Evolutionary conservation across 2,113 vertebrate species (phyloP), one percentile per base, ranked within the genome.

Genomic region (Opisthocomus hoazin): DNA sequence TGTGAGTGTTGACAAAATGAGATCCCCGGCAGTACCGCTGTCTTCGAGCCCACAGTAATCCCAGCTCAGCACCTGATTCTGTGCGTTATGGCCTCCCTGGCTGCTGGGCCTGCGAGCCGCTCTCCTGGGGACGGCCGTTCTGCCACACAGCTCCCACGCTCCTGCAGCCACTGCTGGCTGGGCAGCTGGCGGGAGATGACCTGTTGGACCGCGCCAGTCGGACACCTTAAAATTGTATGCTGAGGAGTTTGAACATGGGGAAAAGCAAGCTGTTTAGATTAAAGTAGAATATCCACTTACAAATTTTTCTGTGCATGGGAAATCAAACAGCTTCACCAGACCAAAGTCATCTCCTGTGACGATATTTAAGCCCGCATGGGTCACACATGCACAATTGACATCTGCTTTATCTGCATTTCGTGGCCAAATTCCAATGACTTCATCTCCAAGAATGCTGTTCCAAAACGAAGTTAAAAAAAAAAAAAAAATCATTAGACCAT

Each of bases 311-410:
- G 98, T 93, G 97, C 99, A 99, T 12, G 99, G 99, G 90, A 99
- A 99, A 26, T 99, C 99, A 29, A 99, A 99, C 63, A 99, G 99
- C 94, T 99, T 99, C 96, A 99, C 98, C 43, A 99, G 98, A 30
- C 99, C 99, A 0, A 99, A 99, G 97, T 99, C 99, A 4, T 99
- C 99, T 45, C 99, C 99, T 0, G 99, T 99, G 89, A 98, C 99
- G 63, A 99, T 95, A 82, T 98, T 99, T 37, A 99, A 97, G 54
- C 99, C 99, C 12, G 99, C 97, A 2, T 99, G 99, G 46, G 99
- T 99, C 82, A 99, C 99, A 24, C 99, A 99, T 0, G 99, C 99
- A 2, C 99, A 99, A 94, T 99, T 99, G 15, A 99, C 99, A 6
- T 99, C 99, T 0, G 99, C 99, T 85, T 99, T 99, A 65, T 99